Percentiles rank a stretch among this genome's conserved stretches.
Conservation (phyloP, 2,888 invertebrate species). For the Mechanitis messenoides region DNA sequence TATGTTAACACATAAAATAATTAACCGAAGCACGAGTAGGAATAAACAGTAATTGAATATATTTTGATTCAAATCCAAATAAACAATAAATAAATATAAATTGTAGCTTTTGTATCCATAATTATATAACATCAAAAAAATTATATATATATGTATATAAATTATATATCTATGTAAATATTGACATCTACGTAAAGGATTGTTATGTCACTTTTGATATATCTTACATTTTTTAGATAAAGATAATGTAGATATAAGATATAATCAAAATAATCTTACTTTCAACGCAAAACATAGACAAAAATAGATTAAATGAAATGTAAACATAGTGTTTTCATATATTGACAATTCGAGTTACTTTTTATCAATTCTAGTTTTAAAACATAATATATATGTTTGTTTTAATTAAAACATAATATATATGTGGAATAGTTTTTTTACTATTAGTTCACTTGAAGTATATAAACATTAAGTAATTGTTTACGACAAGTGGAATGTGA, state of each 20-base stretch:
- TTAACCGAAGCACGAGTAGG: too few species aligned
- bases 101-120: background rate
- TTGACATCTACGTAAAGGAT: background rate
- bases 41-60: too few species aligned
- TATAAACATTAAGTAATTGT: too few species aligned
- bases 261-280: background rate
- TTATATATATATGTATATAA: background rate
- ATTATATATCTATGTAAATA: background rate
- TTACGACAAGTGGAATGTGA: too few species aligned
- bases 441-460: too few species aligned
- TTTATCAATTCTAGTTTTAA: background rate
- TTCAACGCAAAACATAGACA: too few species aligned
- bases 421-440: too few species aligned
- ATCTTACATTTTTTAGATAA: background rate
- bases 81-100: too few species aligned
- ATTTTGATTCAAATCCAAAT: too few species aligned
- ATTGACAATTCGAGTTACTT: background rate
- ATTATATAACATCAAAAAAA: background rate
- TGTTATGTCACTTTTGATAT: background rate
- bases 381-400: too few species aligned
- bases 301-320: background rate
- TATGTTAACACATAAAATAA: too few species aligned
- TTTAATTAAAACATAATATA: too few species aligned
- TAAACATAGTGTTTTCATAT: background rate
- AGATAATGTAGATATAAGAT: background rate